Base-by-base conservation (phyloP, 2,113 vertebrate species). In the Noturus placidus region DNA sequence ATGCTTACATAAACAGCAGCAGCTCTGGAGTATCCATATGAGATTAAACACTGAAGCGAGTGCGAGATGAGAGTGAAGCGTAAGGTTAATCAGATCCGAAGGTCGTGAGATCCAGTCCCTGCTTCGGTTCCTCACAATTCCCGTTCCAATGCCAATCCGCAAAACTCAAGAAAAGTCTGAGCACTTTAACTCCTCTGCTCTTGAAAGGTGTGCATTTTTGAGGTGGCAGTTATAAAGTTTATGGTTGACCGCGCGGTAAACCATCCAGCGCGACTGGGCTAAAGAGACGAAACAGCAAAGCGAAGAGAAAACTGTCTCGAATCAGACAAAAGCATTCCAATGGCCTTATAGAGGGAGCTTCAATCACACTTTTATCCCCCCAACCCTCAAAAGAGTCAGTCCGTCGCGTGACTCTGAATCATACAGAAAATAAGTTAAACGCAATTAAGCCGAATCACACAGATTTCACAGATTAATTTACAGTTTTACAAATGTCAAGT, bases 141-240 rank as follows among this genome's bases (percentile, higher is more conserved):
- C 33, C 33, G 33, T 27, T n/a, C 85, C 46, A 59, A 59, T 77
- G 86, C 56, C 5, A 50, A 76, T 46, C 50, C 65, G 30, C 14
- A 22, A 63, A 42, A 61, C 83, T 67, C 72, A 13, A 63, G 19
- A 80, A 54, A 81, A 69, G 52, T 57, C 84, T 33, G 50, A 22
- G 59, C 78, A 63, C 65, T 63, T 46, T 81, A 61, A 57, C 61
- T 30, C 82, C 25, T 85, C 87, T 89, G 33, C 63, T 38, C 78
- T 54, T 46, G 30, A 84, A 89, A 70, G 79, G 13, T 38, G 56
- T 27, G 67, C 82, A 89, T 87, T 77, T 89, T 89, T 87, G 89
- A 87, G 82, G 89, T 46, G 63, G 86, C 42, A 74, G 82, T 78
- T 87, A 72, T 61, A 89, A 84, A 74, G 33, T 82, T 87, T 89